These are phyloP conservation scores for Callosobruchus maculatus DNA, from an alignment of 2,888 invertebrate genomes.

Conservation along the genomic window DNA sequence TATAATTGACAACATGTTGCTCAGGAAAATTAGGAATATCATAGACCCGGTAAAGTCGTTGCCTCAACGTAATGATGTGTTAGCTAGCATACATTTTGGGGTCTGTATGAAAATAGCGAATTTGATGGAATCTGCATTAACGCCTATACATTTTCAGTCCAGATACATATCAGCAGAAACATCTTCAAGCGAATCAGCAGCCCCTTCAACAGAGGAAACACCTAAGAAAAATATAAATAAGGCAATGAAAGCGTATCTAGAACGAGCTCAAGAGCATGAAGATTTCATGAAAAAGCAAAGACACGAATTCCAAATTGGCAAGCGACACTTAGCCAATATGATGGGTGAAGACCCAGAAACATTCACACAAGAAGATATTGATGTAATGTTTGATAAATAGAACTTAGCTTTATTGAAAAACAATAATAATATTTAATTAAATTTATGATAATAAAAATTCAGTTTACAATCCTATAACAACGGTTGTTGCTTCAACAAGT, in stretches of 20 bases:
- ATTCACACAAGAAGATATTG: conserved; percentile 83
- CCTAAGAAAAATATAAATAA: conserved; percentile 68
- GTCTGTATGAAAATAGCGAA: background rate
- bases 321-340: conserved; percentile 95
- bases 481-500: too few species aligned
- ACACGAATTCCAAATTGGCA: conserved; percentile 84
- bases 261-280: conserved; percentile 76
- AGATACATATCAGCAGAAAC: background rate
- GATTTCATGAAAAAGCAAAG: conserved; percentile 77
- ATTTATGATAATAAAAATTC: too few species aligned
- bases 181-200: background rate
- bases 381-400: conserved; percentile 59
- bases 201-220: background rate
- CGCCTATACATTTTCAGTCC: background rate
- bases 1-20: background rate
- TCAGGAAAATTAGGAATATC: background rate
- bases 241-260: conserved; percentile 86
- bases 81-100: background rate
- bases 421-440: too few species aligned
- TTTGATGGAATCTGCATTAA: background rate
- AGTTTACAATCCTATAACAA: too few species aligned
- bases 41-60: background rate
- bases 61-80: background rate
- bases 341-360: conserved; percentile 93
- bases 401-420: too few species aligned